Conservation (phyloP, 1,140 invertebrate species). For the Pseudoatta argentina region DNA sequence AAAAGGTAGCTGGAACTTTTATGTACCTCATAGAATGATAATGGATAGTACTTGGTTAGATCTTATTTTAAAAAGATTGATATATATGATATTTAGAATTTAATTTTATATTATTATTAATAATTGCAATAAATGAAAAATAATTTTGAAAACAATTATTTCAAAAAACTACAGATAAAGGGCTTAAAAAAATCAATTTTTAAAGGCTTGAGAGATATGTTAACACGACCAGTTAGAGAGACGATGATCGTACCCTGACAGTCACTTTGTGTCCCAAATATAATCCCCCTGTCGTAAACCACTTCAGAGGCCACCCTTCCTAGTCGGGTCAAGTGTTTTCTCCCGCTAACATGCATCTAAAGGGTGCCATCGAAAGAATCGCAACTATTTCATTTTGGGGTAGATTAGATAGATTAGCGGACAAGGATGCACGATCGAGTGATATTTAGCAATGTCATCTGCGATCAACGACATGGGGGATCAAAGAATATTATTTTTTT, state of each 20-base stretch:
- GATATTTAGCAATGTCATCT: constrained; percentile 66
- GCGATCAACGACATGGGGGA: constrained; percentile 29
- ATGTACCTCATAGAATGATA: neutral
- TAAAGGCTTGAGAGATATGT: constrained; percentile 37
- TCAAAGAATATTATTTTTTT: constrained; percentile 68
- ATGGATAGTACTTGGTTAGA: neutral
- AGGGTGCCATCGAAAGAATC: constrained; percentile 71
- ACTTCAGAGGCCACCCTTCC: constrained; percentile 55
- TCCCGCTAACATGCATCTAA: constrained; percentile 60
- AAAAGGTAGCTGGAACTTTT: neutral
- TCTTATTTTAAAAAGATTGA: neutral
- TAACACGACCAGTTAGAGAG: constrained; percentile 66
- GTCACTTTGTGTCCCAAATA: constrained; percentile 71
- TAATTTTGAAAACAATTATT: neutral
- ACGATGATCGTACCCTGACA: constrained; percentile 68
- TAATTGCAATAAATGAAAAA: neutral
- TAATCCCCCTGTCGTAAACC: constrained; percentile 70
- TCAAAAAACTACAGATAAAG: constrained; percentile 1
- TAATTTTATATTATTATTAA: constrained; percentile 5
- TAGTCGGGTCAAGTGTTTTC: constrained; percentile 74
- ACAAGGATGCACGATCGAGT: constrained; percentile 61
- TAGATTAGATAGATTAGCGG: constrained; percentile 78
- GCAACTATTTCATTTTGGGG: constrained; percentile 78
- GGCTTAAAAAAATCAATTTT: constrained; percentile 29
- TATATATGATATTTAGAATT: neutral